Evolutionary conservation across 2,888 invertebrate genomes (phyloP), one percentile per base, ranked within the genome.

Genomic region (Eupithecia insigniata): DNA sequence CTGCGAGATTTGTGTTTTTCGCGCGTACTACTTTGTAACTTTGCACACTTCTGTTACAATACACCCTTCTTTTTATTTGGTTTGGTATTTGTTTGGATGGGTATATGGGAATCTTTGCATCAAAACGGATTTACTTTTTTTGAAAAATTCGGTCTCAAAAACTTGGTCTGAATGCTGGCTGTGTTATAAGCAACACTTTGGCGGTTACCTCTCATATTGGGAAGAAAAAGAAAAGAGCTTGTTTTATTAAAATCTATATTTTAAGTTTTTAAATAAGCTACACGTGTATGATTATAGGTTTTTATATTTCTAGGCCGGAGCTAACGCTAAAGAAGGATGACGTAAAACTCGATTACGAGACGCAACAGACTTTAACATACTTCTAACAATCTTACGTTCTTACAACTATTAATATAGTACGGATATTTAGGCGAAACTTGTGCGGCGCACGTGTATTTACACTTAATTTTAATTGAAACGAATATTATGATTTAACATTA

Each of bases 321-420:
- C 79, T 93, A 74, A 80, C 84, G 10, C 74, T 92, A 84, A 93
- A 92, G 82, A 93, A 93, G 78, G 92, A 92, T 72, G 92, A 93
- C 46, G 91, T 64, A 61, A 92, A 92, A 81, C 82, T 92, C 26
- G 65, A 73, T 10, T 93, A 92, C 76, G 92, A 92, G 74, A 76
- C 88, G 0, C 89, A 89, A 73, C 90, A 88, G 78, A 85, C 83
- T 60, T 90, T 92, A 73, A 88, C 87, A 60, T 92, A 91, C 82
- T 92, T 89, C 83, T 89, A 84, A 71, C 30, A 10, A n/a, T 60
- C 30, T 60, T 14, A 51, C 51, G 26, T 55, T 55, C 26, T 12
- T 30, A 30, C 28, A 7, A 30, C 28, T 30, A 16, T 60, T 60
- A 30, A 60, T 30, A 60, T 30, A 28, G 60, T 22, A 39, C 18